Evolutionary conservation across 2,888 invertebrate genomes (phyloP).

Genomic region (Caenorhabditis wallacei): DNA sequence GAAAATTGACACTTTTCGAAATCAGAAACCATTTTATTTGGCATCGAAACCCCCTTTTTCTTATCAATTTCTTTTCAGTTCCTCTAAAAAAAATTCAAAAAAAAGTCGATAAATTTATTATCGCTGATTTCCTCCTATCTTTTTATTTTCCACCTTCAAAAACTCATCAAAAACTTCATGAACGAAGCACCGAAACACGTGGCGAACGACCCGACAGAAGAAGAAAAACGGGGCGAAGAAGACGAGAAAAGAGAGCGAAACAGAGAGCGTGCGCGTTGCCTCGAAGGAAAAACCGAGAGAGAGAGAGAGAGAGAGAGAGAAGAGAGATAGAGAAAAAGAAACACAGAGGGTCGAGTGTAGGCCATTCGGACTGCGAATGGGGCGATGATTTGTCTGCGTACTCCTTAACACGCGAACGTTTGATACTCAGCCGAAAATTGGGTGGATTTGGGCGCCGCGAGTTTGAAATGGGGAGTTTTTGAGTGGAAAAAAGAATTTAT

Average conservation of each 20-base stretch:
- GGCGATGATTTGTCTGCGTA: constrained; percentile 14
- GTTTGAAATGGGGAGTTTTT: no score
- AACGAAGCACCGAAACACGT: constrained; percentile 57
- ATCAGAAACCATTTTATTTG: no score
- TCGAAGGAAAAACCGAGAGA: background rate
- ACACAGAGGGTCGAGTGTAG: constrained; percentile 20
- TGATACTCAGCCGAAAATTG: background rate
- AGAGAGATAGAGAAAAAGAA: constrained; percentile 9
- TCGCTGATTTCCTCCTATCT: no score
- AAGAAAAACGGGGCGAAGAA: background rate
- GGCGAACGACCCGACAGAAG: constrained; percentile 33
- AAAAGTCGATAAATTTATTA: no score
- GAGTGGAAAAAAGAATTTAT: no score
- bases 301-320: background rate
- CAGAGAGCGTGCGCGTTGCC: no score
- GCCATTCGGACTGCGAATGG: constrained; percentile 17
- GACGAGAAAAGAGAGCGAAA: background rate
- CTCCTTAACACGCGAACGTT: constrained; percentile 9
- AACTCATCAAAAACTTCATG: constrained; percentile 13
- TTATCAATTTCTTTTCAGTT: no score
- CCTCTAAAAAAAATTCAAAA: no score
- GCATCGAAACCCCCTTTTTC: no score
- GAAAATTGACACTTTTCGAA: no score
- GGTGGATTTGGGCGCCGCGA: no score
- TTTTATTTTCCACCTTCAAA: background rate